Percentiles rank a stretch among this genome's conserved stretches.
Conservation (phyloP, 2,797 vertebrate genomes). For the Sitta carolinensis region DNA sequence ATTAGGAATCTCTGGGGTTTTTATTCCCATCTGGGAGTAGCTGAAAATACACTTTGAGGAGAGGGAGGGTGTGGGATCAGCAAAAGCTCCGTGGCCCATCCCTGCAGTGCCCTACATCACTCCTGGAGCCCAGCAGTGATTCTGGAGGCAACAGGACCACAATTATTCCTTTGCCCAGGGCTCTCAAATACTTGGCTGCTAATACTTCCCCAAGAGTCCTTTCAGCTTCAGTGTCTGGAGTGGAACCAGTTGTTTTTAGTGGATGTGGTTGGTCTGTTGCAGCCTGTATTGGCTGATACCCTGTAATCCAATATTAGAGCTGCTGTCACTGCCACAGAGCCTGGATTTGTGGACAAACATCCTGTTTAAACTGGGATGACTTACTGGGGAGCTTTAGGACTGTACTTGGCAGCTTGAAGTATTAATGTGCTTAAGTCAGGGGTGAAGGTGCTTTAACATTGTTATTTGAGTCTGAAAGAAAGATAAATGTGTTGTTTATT, state of each 20-base stretch:
- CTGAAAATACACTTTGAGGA: neutral
- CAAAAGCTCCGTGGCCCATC: neutral
- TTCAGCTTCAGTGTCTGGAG: neutral
- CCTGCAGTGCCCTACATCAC: accelerated
- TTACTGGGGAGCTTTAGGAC: conserved; percentile 36
- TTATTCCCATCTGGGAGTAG: neutral
- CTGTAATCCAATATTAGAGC: neutral
- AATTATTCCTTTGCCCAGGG: neutral
- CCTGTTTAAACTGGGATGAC: conserved; percentile 26
- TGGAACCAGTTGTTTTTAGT: neutral
- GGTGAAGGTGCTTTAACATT: conserved; percentile 8
- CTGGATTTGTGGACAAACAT: neutral
- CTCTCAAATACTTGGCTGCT: neutral
- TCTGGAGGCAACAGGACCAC: neutral
- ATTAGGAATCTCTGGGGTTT: neutral
- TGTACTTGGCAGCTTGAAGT: conserved; percentile 16
- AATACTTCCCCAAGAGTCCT: neutral
- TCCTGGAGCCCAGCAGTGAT: neutral
- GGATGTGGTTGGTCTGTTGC: neutral
- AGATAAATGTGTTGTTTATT: conserved; percentile 26
- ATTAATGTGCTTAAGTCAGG: conserved; percentile 20
- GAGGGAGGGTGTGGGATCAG: neutral
- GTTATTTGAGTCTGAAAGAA: conserved; percentile 7
- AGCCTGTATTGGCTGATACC: neutral
- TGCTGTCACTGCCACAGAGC: neutral